A percentile compares a stretch with the other conserved stretches of the same genome.
Conservation (phyloP, 64 coral and sea anemone species). For the Platygyra sinensis region DNA sequence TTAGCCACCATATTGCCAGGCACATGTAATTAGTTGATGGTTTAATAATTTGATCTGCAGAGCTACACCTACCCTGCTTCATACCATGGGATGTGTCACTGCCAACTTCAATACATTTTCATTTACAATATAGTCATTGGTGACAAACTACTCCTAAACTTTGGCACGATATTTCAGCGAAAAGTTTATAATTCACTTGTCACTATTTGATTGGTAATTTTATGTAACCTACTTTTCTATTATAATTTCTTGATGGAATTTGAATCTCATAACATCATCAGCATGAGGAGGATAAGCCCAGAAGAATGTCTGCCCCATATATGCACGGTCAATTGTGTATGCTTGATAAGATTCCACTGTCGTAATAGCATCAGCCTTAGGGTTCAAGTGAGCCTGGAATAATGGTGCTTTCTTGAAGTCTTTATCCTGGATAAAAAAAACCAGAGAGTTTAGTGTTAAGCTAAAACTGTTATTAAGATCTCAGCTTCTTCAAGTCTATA, state of each 20-base stretch:
- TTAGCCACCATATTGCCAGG: no score
- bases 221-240: slow-evolving; percentile 66
- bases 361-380: slow-evolving; percentile 62
- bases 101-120: no score
- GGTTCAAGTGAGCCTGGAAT: slow-evolving; percentile 98
- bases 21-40: no score
- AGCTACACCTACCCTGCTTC: no score
- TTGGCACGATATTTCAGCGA: no score
- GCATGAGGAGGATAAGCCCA: slow-evolving; percentile 91
- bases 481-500: slow-evolving; percentile 92
- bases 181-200: no score
- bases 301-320: slow-evolving; percentile 98
- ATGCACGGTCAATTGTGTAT: slow-evolving; percentile 75
- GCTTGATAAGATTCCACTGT: slow-evolving; percentile 82
- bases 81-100: no score
- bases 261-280: slow-evolving; percentile 89
- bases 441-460: no score
- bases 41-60: no score
- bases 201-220: neutral
- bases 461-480: no score
- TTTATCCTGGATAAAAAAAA: slow-evolving; percentile 68
- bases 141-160: no score
- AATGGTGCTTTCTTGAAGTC: slow-evolving; percentile 97
- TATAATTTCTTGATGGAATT: slow-evolving; percentile 58
- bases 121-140: no score